Evolutionary conservation across 2,113 vertebrate species (phyloP), one percentile per base, ranked within the genome.

Genomic region (Hyaena hyaena): DNA sequence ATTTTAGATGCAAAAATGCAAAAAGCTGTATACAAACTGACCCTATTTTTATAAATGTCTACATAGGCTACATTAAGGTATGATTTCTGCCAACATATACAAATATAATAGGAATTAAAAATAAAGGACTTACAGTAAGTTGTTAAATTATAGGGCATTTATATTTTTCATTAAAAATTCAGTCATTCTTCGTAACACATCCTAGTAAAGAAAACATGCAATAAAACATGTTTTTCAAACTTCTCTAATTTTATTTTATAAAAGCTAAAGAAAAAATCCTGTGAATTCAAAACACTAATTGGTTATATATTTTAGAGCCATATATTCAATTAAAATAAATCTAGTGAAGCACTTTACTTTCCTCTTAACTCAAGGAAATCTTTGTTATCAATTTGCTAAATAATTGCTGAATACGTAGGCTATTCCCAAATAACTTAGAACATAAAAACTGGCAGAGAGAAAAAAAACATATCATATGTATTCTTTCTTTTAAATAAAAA

Each of bases 291-390:
- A 92, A 77, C 35, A 71, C 11, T 43, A 45, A 58, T 16, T 74
- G 43, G 16, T 31, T 48, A 31, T 26, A 33, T 68, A 93, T 68
- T 48, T 26, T 88, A 92, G 5, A 79, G 7, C 12, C 23, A 58
- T 58, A 43, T 53, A 43, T 97, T 90, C 35, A 89, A 55, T 16
- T 79, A 76, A 87, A 77, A 90, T 23, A 66, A 88, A 93, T n/a
- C 50, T 7, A 91, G 12, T 74, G 10, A 68, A n/a, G 28, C 1
- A 33, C 3, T 80, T 90, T 1, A 73, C 71, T 79, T 66, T 74
- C 15, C 58, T 88, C 7, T 68, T 68, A 24, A 35, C 19, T 35
- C 21, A 7, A 84, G 28, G 3, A 84, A 83, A 81, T 17, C 7
- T 88, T 83, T 88, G 15, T 55, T 61, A 24, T 11, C 10, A 65